Evolutionary conservation across 2,797 vertebrate genomes (phyloP).

Genomic region (Cossypha heuglini): DNA sequence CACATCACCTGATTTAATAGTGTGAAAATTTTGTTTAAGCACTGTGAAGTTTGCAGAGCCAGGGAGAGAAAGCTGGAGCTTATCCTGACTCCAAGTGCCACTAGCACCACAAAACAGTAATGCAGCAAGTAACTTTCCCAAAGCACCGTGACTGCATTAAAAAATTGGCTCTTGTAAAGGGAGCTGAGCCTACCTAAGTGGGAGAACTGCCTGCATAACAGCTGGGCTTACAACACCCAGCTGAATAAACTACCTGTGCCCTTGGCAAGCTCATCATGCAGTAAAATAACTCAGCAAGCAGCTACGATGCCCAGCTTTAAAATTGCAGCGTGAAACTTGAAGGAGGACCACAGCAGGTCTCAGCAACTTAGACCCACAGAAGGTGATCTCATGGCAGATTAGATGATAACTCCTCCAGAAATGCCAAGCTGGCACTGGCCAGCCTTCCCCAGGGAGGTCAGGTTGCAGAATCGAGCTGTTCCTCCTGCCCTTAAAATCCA

Average conservation of each 20-base stretch:
- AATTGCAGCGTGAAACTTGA: neutral
- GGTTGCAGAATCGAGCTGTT: fast-evolving
- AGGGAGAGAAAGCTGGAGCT: neutral
- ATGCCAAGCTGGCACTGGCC: fast-evolving
- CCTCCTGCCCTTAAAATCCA: neutral
- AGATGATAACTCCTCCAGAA: neutral
- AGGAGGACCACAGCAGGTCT: neutral
- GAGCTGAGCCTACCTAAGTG: neutral
- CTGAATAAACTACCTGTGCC: neutral
- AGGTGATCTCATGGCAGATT: neutral
- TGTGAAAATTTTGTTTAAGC: neutral
- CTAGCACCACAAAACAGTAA: neutral
- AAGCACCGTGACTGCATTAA: neutral
- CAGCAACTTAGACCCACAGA: neutral
- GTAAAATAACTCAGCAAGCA: neutral
- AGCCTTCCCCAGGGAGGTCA: fast-evolving
- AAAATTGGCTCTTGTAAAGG: neutral
- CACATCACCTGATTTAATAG: neutral
- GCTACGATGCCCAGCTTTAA: neutral
- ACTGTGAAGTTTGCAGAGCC: neutral
- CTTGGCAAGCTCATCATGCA: neutral
- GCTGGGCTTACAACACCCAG: neutral
- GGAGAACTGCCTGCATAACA: neutral
- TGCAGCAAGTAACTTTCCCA: neutral
- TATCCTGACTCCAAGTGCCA: neutral